Conservation (phyloP, 2,888 invertebrate genomes). For the Drosophila macrospina region DNA sequence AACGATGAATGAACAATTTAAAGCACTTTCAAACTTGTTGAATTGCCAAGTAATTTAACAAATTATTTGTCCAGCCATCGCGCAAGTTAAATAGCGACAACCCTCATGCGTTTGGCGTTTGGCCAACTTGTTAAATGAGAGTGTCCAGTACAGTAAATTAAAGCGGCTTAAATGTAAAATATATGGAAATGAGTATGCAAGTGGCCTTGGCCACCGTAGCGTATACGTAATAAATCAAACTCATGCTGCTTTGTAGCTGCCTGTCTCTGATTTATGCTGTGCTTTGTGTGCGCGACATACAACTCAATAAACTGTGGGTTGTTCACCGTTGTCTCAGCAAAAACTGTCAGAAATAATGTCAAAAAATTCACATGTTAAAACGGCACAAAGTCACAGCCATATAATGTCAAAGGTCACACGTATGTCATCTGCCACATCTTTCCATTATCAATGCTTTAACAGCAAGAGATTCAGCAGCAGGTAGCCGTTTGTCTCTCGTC, state of each 20-base stretch:
- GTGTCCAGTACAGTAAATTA: conserved; percentile 24
- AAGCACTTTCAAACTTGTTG: conserved; percentile 58
- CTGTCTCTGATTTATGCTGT: conserved; percentile 66
- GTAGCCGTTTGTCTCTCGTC: conserved; percentile 1
- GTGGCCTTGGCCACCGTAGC: conserved; percentile 30
- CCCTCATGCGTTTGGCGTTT: conserved; percentile 8
- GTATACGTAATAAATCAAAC: conserved; percentile 57
- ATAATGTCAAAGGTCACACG: conserved; percentile 68
- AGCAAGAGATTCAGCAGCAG: conserved; percentile 5
- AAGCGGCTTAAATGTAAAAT: conserved; percentile 31
- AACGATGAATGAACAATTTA: conserved; percentile 39
- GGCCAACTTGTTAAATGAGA: conserved; percentile 9
- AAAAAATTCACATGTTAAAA: conserved; percentile 55
- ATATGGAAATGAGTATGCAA: conserved; percentile 19
- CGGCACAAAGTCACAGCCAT: conserved; percentile 34
- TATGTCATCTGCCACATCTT: conserved; percentile 29
- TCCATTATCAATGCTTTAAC: conserved; percentile 40
- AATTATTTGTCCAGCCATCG: conserved; percentile 39
- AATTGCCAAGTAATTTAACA: conserved; percentile 43
- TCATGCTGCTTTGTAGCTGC: conserved; percentile 41
- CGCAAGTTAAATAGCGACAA: neutral
- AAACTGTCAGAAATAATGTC: too few relatives aligned
- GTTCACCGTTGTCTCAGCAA: conserved; percentile 21
- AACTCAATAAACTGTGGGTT: conserved; percentile 64
- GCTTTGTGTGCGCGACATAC: conserved; percentile 33